Evolutionary conservation across 2,113 vertebrate genomes (phyloP).

Genomic region (Nothocercus nigrocapillus): DNA sequence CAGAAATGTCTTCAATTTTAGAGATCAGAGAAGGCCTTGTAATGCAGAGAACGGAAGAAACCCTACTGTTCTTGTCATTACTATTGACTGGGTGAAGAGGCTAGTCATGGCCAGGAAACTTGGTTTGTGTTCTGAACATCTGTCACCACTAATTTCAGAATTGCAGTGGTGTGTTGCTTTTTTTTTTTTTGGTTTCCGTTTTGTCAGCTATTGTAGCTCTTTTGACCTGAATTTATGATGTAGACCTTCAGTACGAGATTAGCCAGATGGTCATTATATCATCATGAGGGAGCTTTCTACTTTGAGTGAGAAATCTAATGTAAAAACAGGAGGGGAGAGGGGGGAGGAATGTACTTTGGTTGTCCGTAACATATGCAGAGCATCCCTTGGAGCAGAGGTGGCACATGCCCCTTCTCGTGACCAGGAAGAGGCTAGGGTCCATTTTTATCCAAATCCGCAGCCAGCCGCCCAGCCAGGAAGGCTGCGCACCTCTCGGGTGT

Average conservation of each 20-base stretch:
- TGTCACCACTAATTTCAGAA: background rate
- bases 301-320: background rate
- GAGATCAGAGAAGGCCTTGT: background rate
- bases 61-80: background rate
- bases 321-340: background rate
- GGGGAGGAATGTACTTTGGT: background rate
- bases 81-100: background rate
- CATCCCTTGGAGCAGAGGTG: background rate
- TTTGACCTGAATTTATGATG: background rate
- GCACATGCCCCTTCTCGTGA: accelerated
- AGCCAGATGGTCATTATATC: background rate
- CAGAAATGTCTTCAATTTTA: background rate
- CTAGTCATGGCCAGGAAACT: background rate
- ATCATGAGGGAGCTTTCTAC: background rate
- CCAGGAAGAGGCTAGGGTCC: accelerated
- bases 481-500: background rate
- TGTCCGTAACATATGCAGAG: background rate
- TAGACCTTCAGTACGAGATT: background rate
- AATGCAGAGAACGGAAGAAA: background rate
- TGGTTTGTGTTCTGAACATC: background rate
- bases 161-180: background rate
- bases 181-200: background rate
- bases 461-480: background rate
- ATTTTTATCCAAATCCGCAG: background rate
- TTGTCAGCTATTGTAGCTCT: background rate